Base-by-base conservation (phyloP, 2,113 vertebrate genomes). In the Macrotus californicus region DNA sequence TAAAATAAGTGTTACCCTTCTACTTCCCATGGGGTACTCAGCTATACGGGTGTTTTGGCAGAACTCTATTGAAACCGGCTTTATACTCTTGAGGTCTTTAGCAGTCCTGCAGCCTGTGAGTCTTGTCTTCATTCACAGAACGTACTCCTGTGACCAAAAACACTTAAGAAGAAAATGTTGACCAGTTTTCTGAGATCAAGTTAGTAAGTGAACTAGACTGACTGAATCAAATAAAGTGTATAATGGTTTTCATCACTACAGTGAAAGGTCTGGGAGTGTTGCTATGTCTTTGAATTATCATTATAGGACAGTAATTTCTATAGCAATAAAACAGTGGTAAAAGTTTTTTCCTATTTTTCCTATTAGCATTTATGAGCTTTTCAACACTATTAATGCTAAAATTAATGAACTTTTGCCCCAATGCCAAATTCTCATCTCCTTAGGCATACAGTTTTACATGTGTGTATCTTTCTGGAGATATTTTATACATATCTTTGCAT, bases 301-400 rank as follows among this genome's bases (percentile, higher is more conserved):
- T 52, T 31, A 83, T 89, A 94, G 31, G 26, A 59, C 2, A 96
- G 13, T 43, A 80, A 89, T 95, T 95, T 92, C 76, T 59, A 70
- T 26, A 94, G 59, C 43, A 83, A 81, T 91, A 94, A 94, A 93
- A 94, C 16, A 83, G 14, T 21, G 61, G 5, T 82, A 34, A 85
- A 94, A 70, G 70, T 41, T 50, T 1, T 64, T 87, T 85, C 46
- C 50, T 89, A 56, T 89, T 67, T 67, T 67, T 87, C 86, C 56
- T 75, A 12, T 66, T 69, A 84, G 24, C 22, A 92, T 39, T 96
- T 86, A 87, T 46, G 11, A n/a, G 10, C 31, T 91, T 95, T 72
- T 46, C 22, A 77, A 88, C 7, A 86, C 15, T 46, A 31, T 80
- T 84, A 91, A 48, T 87, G 34, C 15, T 91, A 8, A 96, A 94